Evolutionary conservation across 2,888 invertebrate genomes (phyloP).

Genomic region (Lithophane semibrunnea): DNA sequence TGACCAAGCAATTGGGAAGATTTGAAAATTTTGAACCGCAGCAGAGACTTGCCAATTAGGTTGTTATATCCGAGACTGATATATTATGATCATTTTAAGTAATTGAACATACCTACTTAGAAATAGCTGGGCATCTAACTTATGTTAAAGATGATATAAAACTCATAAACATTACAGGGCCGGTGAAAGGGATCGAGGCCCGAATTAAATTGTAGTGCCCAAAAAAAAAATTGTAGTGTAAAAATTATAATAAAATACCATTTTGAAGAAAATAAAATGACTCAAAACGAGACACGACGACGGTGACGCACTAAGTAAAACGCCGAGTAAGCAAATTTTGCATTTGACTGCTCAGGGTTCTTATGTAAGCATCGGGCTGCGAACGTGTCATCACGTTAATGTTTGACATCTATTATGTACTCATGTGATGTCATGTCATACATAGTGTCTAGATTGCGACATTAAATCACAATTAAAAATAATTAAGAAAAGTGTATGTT

Average conservation of each 20-base stretch:
- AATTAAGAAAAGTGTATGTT: background rate
- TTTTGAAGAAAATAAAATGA: conserved; percentile 14
- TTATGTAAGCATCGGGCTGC: conserved; percentile 22
- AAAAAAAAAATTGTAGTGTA: too few species aligned
- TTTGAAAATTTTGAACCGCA: background rate
- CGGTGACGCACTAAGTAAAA: conserved; percentile 20
- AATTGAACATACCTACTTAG: background rate
- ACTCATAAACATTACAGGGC: background rate
- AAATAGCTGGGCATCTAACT: background rate
- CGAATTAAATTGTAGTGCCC: background rate
- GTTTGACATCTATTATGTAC: conserved; percentile 12
- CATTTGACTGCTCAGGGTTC: conserved; percentile 11
- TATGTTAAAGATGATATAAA: background rate
- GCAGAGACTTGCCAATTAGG: background rate
- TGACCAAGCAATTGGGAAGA: conserved; percentile 16
- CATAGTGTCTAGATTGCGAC: background rate
- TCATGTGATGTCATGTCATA: conserved; percentile 26
- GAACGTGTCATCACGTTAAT: conserved; percentile 23
- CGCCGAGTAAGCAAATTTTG: conserved; percentile 7
- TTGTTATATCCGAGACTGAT: background rate
- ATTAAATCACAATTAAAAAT: conserved; percentile 24
- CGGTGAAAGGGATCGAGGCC: background rate
- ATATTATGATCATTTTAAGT: background rate
- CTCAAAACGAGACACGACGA: background rate
- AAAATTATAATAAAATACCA: background rate